Evolutionary conservation across 2,888 invertebrate genomes (phyloP).

Genomic region (Andrena chrysosceles): DNA sequence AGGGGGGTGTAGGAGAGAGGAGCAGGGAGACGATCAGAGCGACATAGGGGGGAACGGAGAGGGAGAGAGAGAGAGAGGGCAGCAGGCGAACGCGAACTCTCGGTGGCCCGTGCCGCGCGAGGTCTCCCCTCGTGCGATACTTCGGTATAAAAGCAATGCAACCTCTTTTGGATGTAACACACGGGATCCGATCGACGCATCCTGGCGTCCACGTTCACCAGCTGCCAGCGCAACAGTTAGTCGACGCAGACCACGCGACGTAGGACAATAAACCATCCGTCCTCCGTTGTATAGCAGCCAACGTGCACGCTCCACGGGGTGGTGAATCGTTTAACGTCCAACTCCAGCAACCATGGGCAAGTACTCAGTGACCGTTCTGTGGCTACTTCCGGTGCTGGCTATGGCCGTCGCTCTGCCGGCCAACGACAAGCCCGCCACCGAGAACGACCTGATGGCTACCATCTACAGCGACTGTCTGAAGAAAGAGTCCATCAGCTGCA

Average conservation of each 20-base stretch:
- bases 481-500: slow-evolving; percentile 93
- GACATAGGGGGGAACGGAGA: slow-evolving; percentile 37
- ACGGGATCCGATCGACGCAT: slow-evolving; percentile 81
- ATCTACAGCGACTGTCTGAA: slow-evolving; percentile 92
- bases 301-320: slow-evolving; percentile 17
- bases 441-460: slow-evolving; percentile 92
- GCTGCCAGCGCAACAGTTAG: slow-evolving; percentile 10
- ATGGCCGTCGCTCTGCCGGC: slow-evolving; percentile 89
- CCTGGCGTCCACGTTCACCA: slow-evolving; percentile 62
- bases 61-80: slow-evolving; percentile 42
- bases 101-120: slow-evolving; percentile 72
- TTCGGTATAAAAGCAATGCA: slow-evolving; percentile 85
- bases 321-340: slow-evolving; percentile 15
- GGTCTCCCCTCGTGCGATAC: slow-evolving; percentile 80
- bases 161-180: slow-evolving; percentile 84
- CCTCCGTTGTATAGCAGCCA: background rate
- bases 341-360: slow-evolving; percentile 61
- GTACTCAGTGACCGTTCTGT: slow-evolving; percentile 74
- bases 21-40: slow-evolving; percentile 56
- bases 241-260: background rate
- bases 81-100: slow-evolving; percentile 70
- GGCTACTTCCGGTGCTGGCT: slow-evolving; percentile 82
- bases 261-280: slow-evolving; percentile 15
- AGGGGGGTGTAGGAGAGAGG: slow-evolving; percentile 57
- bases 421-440: slow-evolving; percentile 88